phyloP scores from a whole-genome alignment of 2,888 invertebrate genomes.

The Bimastos eiseni region DNA sequence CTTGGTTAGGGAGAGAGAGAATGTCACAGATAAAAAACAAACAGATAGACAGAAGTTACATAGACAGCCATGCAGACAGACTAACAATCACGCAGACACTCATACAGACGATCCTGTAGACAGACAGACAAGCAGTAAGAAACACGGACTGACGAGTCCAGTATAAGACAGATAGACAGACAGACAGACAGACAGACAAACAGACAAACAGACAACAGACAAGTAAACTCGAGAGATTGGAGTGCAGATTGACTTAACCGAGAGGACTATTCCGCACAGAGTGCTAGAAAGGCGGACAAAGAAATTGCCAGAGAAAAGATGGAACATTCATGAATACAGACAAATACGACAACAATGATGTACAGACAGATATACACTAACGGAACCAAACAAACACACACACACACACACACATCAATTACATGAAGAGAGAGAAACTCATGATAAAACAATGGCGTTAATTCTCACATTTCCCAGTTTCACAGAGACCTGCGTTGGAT shows the following conservation, averaged over 20 bases:
- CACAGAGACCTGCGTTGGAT: neutral
- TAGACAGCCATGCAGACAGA: neutral
- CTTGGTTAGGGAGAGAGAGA: neutral
- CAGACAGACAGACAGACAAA: too few species aligned
- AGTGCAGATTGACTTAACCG: too few species aligned
- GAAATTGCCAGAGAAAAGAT: neutral
- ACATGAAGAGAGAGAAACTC: neutral
- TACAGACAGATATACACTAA: neutral
- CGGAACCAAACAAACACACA: neutral
- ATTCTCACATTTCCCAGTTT: neutral
- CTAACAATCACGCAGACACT: neutral
- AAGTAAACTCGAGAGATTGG: too few species aligned
- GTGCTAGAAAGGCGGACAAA: neutral
- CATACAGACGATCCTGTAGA: neutral
- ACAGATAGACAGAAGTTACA: neutral
- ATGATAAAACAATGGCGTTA: neutral
- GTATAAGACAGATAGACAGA: too few species aligned
- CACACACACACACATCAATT: neutral
- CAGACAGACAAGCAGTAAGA: neutral
- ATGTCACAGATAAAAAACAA: neutral
- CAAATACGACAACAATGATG: too few species aligned
- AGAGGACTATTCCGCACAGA: too few species aligned
- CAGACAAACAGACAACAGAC: too few species aligned
- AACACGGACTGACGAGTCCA: too few species aligned
- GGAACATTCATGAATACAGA: neutral